phyloP scores from a whole-genome alignment of 2,797 vertebrate species.

The Enteromius argenteus region DNA sequence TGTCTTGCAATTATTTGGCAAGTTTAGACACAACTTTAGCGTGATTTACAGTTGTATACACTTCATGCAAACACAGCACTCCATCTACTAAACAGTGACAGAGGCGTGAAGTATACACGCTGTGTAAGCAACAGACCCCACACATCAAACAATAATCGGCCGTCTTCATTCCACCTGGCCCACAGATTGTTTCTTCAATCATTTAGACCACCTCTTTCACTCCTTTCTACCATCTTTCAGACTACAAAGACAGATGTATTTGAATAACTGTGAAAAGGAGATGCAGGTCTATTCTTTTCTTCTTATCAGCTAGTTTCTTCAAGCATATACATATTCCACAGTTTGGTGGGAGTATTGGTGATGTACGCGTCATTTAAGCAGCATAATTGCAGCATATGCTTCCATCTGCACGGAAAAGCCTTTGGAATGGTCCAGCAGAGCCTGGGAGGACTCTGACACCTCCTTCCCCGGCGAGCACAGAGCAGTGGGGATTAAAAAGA shows the following conservation, averaged over 20 bases:
- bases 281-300: conserved; percentile 38
- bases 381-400: background rate
- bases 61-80: conserved; percentile 38
- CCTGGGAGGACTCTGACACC: conserved; percentile 48
- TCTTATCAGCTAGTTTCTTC: conserved; percentile 11
- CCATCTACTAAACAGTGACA: conserved; percentile 34
- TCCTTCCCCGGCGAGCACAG: conserved; percentile 49
- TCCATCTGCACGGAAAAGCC: conserved; percentile 10
- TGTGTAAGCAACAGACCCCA: conserved; percentile 39
- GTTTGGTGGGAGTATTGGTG: background rate
- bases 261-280: background rate
- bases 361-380: background rate
- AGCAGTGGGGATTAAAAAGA: conserved; percentile 49
- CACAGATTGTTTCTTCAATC: conserved; percentile 15
- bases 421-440: conserved; percentile 6
- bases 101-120: conserved; percentile 29
- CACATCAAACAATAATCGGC: conserved; percentile 33
- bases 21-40: conserved; percentile 34
- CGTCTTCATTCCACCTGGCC: background rate
- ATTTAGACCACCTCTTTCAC: background rate
- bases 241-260: conserved; percentile 10
- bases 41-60: conserved; percentile 48
- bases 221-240: conserved; percentile 10
- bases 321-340: background rate
- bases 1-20: conserved; percentile 10